A percentile compares a stretch with the other conserved stretches of the same genome.
These are phyloP conservation scores for Bombus confusus DNA, from an alignment of 1,140 invertebrate genomes.

Conservation along the genomic window DNA sequence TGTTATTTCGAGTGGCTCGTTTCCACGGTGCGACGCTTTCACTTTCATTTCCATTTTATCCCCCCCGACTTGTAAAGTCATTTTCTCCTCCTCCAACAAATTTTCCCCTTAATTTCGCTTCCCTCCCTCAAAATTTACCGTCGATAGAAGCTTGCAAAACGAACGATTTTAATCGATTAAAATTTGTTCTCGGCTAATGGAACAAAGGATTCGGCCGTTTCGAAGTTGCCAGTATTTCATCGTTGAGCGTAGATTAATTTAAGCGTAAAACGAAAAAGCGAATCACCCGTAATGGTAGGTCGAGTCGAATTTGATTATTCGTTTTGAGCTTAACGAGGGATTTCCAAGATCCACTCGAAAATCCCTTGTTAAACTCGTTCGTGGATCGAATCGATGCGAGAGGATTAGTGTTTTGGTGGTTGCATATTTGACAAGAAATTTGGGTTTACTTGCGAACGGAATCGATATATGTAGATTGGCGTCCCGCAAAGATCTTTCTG, in stretches of 20 bases:
- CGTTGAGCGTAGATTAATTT: neutral
- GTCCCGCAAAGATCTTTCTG: too few species aligned
- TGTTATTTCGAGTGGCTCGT: conserved; percentile 17
- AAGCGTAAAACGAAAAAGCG: neutral
- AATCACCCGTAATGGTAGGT: neutral
- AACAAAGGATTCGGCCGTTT: neutral
- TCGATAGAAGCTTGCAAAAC: too few species aligned
- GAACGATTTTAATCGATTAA: neutral
- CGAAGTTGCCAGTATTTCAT: neutral
- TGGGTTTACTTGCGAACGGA: too few species aligned
- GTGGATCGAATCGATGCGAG: too few species aligned
- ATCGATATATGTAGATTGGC: too few species aligned
- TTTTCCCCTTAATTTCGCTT: neutral
- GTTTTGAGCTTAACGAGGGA: conserved; percentile 14
- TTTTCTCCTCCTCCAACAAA: neutral
- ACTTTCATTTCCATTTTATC: conserved; percentile 39
- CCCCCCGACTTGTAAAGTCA: neutral
- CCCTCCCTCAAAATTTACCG: neutral
- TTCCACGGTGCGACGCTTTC: conserved; percentile 14
- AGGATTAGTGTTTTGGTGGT: neutral
- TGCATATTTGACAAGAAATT: too few species aligned
- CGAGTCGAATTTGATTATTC: neutral
- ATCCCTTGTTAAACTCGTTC: neutral
- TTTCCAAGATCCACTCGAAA: neutral
- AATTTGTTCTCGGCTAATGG: neutral